Percentiles rank a stretch among this genome's conserved stretches.
These are phyloP conservation scores for Drosophila longiperda DNA, from an alignment of 2,888 invertebrate genomes.

Conservation along the genomic window DNA sequence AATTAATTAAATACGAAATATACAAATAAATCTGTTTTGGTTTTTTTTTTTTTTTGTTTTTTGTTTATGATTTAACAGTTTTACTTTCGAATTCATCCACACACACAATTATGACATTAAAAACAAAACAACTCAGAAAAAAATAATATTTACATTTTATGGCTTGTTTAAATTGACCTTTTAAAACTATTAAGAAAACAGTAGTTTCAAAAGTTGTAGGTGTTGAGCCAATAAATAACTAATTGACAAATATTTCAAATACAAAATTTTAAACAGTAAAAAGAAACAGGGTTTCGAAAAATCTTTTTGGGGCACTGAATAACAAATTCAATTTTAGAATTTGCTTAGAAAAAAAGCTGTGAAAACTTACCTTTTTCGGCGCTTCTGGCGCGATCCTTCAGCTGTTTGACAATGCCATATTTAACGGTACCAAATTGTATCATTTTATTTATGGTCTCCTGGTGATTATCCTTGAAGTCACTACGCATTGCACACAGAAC, in stretches of 20 bases:
- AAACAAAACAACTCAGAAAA: not conserved
- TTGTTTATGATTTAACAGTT: constrained; percentile 4
- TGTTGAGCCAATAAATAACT: not conserved
- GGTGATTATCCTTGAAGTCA: constrained; percentile 85
- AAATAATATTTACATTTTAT: constrained; percentile 7
- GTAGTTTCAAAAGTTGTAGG: not conserved
- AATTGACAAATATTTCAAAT: not conserved
- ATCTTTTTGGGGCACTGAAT: not conserved
- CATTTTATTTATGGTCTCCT: constrained; percentile 86
- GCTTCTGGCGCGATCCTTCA: constrained; percentile 85
- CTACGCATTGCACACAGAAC: constrained; percentile 85
- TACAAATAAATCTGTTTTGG: not conserved
- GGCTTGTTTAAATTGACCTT: no score
- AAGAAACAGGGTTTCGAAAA: not conserved
- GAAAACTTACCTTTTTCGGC: constrained; percentile 83
- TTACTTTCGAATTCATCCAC: not conserved
- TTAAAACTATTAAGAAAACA: not conserved
- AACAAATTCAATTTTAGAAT: not conserved
- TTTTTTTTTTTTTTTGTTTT: not conserved
- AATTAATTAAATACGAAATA: constrained; percentile 26
- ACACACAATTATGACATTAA: constrained; percentile 6
- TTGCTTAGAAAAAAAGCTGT: not conserved
- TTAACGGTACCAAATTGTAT: constrained; percentile 88
- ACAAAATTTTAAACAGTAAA: not conserved
- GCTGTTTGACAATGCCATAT: constrained; percentile 87